These are phyloP conservation scores for Lutjanus argentimaculatus DNA, from an alignment of 2,797 vertebrate species.

Conservation along the genomic window DNA sequence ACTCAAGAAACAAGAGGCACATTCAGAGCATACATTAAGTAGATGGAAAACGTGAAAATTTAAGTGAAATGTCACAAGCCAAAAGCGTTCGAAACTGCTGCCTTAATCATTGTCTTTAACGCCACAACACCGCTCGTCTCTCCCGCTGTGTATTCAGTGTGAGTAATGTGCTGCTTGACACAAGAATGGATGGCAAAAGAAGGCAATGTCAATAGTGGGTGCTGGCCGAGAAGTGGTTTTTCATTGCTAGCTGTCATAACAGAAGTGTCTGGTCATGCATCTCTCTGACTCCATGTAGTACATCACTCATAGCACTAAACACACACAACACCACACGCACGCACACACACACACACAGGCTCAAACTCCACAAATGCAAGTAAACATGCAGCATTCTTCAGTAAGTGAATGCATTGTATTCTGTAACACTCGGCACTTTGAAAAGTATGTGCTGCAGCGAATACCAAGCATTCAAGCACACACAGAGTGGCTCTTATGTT, in stretches of 20 bases:
- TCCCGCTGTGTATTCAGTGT: constrained; percentile 35
- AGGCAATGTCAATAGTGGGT: constrained; percentile 61
- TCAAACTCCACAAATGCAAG: constrained; percentile 15
- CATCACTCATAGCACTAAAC: constrained; percentile 54
- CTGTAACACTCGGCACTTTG: constrained; percentile 33
- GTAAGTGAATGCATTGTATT: constrained; percentile 46
- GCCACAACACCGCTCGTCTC: constrained; percentile 5
- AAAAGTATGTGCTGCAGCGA: constrained; percentile 22
- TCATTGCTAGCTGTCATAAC: constrained; percentile 76
- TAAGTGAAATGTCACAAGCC: constrained; percentile 25
- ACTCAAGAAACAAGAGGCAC: constrained; percentile 1
- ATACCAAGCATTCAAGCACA: constrained; percentile 41
- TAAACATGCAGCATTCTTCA: constrained; percentile 13
- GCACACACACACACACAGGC: constrained; percentile 1
- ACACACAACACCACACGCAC: constrained; percentile 4
- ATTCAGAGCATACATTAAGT: neutral
- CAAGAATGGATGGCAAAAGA: constrained; percentile 62
- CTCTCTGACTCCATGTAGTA: constrained; percentile 57
- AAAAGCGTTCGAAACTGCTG: constrained; percentile 10
- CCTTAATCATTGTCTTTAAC: constrained; percentile 43
- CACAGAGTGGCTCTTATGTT: constrained; percentile 16
- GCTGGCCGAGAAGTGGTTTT: constrained; percentile 69
- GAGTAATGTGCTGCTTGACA: constrained; percentile 68
- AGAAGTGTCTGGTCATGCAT: constrained; percentile 68
- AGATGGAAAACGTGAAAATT: neutral